Evolutionary conservation across 2,888 invertebrate genomes (phyloP).

Genomic region (Nemotelus pantherinus): DNA sequence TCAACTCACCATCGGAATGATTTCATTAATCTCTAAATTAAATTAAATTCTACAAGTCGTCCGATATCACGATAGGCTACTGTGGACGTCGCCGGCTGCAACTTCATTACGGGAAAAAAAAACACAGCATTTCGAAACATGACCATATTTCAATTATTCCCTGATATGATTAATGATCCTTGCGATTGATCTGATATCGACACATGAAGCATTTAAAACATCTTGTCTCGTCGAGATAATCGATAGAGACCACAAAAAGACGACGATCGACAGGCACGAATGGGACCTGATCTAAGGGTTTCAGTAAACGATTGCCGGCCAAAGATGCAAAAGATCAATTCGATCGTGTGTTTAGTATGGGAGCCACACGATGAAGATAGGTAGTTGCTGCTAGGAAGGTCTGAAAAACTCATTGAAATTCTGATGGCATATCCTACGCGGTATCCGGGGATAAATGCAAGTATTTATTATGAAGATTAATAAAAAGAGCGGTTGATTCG

Average conservation of each 20-base stretch:
- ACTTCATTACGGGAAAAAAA: conserved; percentile 10
- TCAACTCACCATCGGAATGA: conserved; percentile 38
- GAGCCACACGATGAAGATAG: neutral
- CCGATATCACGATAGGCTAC: conserved; percentile 38
- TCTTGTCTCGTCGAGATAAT: conserved; percentile 43
- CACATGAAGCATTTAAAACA: conserved; percentile 45
- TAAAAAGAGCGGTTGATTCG: conserved; percentile 31
- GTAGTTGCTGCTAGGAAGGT: neutral
- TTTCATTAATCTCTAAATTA: conserved; percentile 44
- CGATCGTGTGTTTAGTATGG: neutral
- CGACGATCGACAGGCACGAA: conserved; percentile 11
- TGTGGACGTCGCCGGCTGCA: neutral
- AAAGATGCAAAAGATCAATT: conserved; percentile 39
- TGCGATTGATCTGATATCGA: conserved; percentile 47
- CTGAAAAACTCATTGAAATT: conserved; percentile 39
- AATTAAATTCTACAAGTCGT: conserved; percentile 41
- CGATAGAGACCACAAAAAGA: conserved; percentile 21
- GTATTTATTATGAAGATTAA: conserved; percentile 16
- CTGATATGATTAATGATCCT: conserved; percentile 46
- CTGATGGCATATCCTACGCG: conserved; percentile 39
- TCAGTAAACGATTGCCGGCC: conserved; percentile 18
- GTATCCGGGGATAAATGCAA: conserved; percentile 37
- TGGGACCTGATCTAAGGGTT: conserved; percentile 23
- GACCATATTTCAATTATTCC: conserved; percentile 48
- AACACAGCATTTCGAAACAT: conserved; percentile 25